Evolutionary conservation across 2,888 invertebrate species (phyloP).

Genomic region (Trilocha varians): DNA sequence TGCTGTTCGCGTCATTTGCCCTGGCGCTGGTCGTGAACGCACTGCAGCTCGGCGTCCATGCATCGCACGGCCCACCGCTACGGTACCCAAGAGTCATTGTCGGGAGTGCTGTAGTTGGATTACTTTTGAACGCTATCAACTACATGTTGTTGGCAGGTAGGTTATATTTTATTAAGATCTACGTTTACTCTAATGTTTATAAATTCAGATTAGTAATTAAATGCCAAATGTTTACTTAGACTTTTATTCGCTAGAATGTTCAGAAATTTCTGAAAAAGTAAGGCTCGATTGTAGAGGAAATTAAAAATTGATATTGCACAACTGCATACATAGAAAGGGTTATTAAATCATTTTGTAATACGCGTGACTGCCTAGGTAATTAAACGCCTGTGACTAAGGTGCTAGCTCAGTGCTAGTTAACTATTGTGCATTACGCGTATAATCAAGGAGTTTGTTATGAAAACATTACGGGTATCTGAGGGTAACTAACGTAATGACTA

Average conservation of each 20-base stretch:
- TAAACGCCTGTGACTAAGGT: background rate
- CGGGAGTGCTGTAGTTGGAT: constrained; percentile 83
- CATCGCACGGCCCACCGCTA: constrained; percentile 62
- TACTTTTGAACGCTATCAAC: constrained; percentile 83
- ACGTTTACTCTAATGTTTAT: background rate
- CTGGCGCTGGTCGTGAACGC: constrained; percentile 88
- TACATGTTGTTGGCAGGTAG: constrained; percentile 85
- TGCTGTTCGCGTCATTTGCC: constrained; percentile 86
- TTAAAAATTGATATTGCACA: too few species aligned
- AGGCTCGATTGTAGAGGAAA: too few species aligned
- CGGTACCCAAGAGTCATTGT: constrained; percentile 80
- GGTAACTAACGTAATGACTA: background rate
- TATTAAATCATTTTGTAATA: too few species aligned
- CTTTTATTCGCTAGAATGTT: too few species aligned
- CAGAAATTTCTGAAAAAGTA: too few species aligned
- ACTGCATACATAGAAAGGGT: too few species aligned
- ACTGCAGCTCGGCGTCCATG: constrained; percentile 83
- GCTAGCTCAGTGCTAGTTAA: background rate
- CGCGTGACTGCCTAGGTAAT: too few species aligned
- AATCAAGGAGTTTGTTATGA: constrained; percentile 5
- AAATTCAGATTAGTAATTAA: background rate
- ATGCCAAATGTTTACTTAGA: background rate
- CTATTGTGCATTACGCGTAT: constrained; percentile 4
- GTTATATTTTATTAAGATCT: background rate
- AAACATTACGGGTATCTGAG: constrained; percentile 2